Percentiles rank a stretch among this genome's conserved stretches.
These are phyloP conservation scores for Sphaerodactylus townsendi DNA, from an alignment of 2,113 vertebrate species.

Conservation along the genomic window DNA sequence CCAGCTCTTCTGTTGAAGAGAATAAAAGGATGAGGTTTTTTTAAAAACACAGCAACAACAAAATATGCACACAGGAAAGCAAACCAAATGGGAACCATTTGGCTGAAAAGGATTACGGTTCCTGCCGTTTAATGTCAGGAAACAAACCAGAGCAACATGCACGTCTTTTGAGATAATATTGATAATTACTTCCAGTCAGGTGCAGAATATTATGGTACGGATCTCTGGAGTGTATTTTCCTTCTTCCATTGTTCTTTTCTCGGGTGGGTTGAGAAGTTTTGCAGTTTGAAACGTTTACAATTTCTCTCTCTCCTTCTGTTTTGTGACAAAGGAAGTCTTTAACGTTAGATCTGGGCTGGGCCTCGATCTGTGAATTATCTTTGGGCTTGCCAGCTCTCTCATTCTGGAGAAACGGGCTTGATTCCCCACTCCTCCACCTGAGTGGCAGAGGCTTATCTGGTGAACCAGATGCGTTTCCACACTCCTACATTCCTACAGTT, in stretches of 20 bases:
- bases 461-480: no score
- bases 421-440: no score
- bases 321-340: no score
- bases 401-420: no score
- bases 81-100: conserved; percentile 69
- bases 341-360: no score
- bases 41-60: background rate
- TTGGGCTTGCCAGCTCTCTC: no score
- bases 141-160: conserved; percentile 65
- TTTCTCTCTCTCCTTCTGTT: no score
- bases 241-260: no score
- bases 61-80: no score
- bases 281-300: background rate
- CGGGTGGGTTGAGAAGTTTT: background rate
- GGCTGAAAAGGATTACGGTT: conserved; percentile 82
- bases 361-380: no score
- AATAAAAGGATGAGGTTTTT: conserved; percentile 54
- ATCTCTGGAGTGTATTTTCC: background rate
- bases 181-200: conserved; percentile 79
- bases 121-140: conserved; percentile 72
- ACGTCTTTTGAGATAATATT: conserved; percentile 72
- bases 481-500: no score
- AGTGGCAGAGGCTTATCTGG: no score
- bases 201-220: conserved; percentile 66
- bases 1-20: conserved; percentile 53